These are phyloP conservation scores for Calephelis virginiensis DNA, from an alignment of 1,140 invertebrate species.

Conservation along the genomic window DNA sequence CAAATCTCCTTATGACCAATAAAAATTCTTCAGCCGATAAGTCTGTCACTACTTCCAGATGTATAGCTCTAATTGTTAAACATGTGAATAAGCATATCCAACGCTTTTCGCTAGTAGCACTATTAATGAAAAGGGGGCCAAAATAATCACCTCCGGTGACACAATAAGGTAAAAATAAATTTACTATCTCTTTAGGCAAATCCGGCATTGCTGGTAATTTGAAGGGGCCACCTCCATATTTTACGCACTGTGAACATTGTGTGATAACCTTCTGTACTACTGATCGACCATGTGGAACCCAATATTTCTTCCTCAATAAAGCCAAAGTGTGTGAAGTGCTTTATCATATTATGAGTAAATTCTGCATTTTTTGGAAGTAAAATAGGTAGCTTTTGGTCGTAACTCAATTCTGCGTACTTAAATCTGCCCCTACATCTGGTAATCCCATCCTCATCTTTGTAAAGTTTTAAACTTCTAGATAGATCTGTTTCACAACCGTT, in stretches of 20 bases:
- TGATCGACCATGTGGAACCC: too few relatives aligned
- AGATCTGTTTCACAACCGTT: conserved; percentile 1
- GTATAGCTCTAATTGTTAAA: conserved; percentile 40
- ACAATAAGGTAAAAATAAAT: conserved; percentile 26
- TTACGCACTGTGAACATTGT: conserved; percentile 25
- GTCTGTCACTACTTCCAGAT: conserved; percentile 44
- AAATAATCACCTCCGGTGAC: conserved; percentile 31
- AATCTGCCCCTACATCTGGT: conserved; percentile 30
- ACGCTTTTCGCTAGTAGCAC: conserved; percentile 21
- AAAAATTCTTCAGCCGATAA: conserved; percentile 47
- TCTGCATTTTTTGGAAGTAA: too few relatives aligned
- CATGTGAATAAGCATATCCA: conserved; percentile 43
- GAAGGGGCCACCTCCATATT: conserved; percentile 36
- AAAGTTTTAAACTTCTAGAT: conserved; percentile 19
- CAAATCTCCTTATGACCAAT: conserved; percentile 44
- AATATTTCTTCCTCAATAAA: conserved; percentile 30
- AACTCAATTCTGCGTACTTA: too few relatives aligned
- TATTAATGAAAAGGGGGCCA: conserved; percentile 20
- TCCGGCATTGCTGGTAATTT: conserved; percentile 25
- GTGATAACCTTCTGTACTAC: conserved; percentile 26
- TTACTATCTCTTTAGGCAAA: conserved; percentile 28
- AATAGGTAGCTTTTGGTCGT: too few relatives aligned
- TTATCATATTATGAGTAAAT: too few relatives aligned
- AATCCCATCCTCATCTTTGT: conserved; percentile 25
- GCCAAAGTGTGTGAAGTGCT: conserved; percentile 28